Base-by-base conservation (phyloP, 1,140 invertebrate species). In the Apolygus lucorum region DNA sequence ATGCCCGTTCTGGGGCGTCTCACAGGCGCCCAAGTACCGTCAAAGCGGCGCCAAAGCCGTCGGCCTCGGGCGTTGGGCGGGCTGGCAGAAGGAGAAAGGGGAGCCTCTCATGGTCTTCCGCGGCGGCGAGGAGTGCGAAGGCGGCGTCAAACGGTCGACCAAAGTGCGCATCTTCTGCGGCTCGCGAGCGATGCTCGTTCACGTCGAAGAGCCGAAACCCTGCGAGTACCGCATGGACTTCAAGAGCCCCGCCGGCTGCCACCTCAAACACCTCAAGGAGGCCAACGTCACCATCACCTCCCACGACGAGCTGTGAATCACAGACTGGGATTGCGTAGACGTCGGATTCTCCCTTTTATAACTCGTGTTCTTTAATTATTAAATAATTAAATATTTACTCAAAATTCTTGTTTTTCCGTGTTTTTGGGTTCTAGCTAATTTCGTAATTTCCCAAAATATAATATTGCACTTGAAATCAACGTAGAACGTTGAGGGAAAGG, bases 261-360 rank as follows among this genome's bases (percentile, higher is more conserved):
- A 59, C 22, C 11, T 59, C 4, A 11, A 22, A 4, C 54, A 59
- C 22, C 22, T 59, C 8, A 59, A 13, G 22, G 22, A 17, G 22
- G 54, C 54, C 22, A 24, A 24, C 11, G 22, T 17, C 4, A 24
- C 54, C 13, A 11, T 59, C 22, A 59, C 22, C 13, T 24, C 54
- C 22, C 54, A 59, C 54, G 54, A 59, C 54, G 54, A 59, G 22
- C 22, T 59, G 8, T 59, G 54, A 59, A n/a, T n/a, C n/a, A n/a
- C n/a, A n/a, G n/a, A n/a, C n/a, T n/a, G n/a, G n/a, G n/a, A n/a
- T n/a, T n/a, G n/a, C n/a, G n/a, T n/a, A n/a, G n/a, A n/a, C n/a
- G n/a, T n/a, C n/a, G n/a, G n/a, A n/a, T n/a, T n/a, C n/a, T n/a
- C n/a, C n/a, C n/a, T n/a, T n/a, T n/a, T n/a, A n/a, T n/a, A n/a